Evolutionary conservation across 2,888 invertebrate genomes (phyloP), one percentile per base, ranked within the genome.

Genomic region (Drosophila picticornis): DNA sequence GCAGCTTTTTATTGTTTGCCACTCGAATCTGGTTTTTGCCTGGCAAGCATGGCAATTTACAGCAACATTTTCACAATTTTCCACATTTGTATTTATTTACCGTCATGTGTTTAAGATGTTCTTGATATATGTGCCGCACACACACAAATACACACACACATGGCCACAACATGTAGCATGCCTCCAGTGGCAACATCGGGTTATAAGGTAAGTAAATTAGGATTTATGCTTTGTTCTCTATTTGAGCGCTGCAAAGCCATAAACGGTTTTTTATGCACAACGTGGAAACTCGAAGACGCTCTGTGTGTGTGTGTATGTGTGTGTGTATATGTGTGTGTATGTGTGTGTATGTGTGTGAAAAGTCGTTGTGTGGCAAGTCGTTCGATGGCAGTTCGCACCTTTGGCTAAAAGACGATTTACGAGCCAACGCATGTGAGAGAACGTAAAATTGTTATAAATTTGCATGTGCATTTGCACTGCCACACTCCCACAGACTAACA

Each of bases 151-250:
- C 53, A 55, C 53, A 51, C 60, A 62, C 53, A 55, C 50, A 43
- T 46, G 16, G 46, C 25, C 52, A 38, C 56, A 64, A 55, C 31
- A 64, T 48, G 65, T 52, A 79, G 75, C 79, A 76, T 79, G 75
- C 76, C 79, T 72, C 68, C 62, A 68, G 80, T 67, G 64, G 80
- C 71, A 85, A 62, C 81, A 82, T 74, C 68, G 72, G 80, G 72
- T 79, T 79, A 79, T 67, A 79, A 72, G 79, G 80, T 89, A 87
- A 88, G 87, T 89, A 88, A 88, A 88, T 88, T 88, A 89, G 87
- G 84, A 88, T 88, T 88, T 88, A 88, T 88, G 87, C 83, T 86
- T 86, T 88, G 85, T 88, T 86, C 85, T 86, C 85, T 86, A 85
- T 88, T 86, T 88, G 88, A 86, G 83, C 85, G 85, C 77, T 85